phyloP scores from a whole-genome alignment of 2,113 vertebrate genomes.

The Gymnorhina tibicen region DNA sequence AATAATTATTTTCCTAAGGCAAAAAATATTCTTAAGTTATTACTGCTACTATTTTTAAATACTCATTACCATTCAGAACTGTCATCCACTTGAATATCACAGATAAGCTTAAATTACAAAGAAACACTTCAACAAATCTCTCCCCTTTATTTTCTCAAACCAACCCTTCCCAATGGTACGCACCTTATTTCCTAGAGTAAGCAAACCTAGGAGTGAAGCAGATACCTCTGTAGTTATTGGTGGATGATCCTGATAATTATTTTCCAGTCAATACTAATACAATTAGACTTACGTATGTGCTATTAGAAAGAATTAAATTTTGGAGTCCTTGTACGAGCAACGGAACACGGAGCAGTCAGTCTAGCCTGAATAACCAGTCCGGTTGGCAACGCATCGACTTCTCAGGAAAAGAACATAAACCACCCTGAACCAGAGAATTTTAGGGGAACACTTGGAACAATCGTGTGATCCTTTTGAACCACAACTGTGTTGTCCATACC shows the following conservation, averaged over 20 bases:
- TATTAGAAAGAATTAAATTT: background rate
- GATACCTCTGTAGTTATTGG: background rate
- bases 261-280: background rate
- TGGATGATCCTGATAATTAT: background rate
- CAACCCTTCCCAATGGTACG: background rate
- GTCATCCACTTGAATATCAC: background rate
- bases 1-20: background rate
- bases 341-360: background rate
- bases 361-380: background rate
- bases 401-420: background rate
- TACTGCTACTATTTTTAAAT: background rate
- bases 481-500: background rate
- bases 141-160: background rate
- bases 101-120: background rate
- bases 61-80: background rate
- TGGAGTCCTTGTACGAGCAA: background rate
- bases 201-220: background rate
- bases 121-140: background rate
- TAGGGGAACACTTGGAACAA: background rate
- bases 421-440: background rate
- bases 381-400: rapidly evolving
- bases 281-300: background rate
- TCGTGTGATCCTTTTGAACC: background rate
- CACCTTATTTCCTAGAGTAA: background rate
- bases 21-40: background rate